Conservation (phyloP, 2,888 invertebrate genomes). For the Parnassius orleans region DNA sequence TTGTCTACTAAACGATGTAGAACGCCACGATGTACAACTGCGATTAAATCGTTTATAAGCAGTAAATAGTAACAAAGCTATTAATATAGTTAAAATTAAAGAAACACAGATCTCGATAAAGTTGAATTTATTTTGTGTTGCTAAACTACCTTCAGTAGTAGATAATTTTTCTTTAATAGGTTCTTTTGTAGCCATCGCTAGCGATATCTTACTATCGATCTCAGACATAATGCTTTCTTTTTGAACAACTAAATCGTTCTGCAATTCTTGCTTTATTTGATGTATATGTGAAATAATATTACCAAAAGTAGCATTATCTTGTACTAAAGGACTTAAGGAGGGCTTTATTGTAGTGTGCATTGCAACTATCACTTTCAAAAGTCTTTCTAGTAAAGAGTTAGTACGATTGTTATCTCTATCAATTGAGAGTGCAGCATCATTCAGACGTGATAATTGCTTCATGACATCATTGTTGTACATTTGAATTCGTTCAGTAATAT, state of each 20-base stretch:
- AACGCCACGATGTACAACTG: background rate
- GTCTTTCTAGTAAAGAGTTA: slow-evolving; percentile 6
- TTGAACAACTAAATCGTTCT: slow-evolving; percentile 37
- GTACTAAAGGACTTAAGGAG: background rate
- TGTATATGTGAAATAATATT: slow-evolving; percentile 39
- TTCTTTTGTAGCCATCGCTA: slow-evolving; percentile 29
- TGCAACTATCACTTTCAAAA: slow-evolving; percentile 2
- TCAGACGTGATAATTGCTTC: slow-evolving; percentile 4
- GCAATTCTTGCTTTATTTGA: slow-evolving; percentile 39
- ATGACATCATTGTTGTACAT: slow-evolving; percentile 2
- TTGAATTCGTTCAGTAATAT: slow-evolving; percentile 5
- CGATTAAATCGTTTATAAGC: background rate
- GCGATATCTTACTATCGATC: slow-evolving; percentile 34
- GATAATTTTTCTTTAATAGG: background rate
- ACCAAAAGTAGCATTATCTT: slow-evolving; percentile 33
- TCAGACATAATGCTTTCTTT: slow-evolving; percentile 41
- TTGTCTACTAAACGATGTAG: background rate
- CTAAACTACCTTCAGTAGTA: background rate
- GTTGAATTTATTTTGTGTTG: background rate
- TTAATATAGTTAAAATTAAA: background rate
- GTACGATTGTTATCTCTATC: background rate
- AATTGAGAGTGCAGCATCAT: background rate
- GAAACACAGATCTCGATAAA: slow-evolving; percentile 28
- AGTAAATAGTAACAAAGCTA: background rate
- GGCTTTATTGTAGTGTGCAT: background rate